Conservation (phyloP, 1,140 invertebrate species). For the Cyclargus thomasi region DNA sequence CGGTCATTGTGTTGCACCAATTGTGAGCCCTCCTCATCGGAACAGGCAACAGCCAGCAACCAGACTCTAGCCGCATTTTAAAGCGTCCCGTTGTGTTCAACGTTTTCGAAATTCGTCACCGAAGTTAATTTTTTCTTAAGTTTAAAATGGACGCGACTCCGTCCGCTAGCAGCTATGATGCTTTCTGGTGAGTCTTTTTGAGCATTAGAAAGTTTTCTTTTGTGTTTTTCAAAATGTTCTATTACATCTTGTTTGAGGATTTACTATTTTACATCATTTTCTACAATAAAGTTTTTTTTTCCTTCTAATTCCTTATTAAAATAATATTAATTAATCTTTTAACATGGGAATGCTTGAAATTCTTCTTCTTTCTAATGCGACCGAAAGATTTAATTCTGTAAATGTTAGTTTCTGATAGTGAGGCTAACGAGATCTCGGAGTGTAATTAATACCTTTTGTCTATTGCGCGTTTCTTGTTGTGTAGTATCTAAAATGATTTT, state of each 20-base stretch:
- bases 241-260: no score
- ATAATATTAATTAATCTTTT: no score
- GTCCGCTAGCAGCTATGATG: slow-evolving; percentile 34
- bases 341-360: no score
- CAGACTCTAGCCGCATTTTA: slow-evolving; percentile 43
- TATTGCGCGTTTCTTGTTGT: neutral
- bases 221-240: slow-evolving; percentile 13
- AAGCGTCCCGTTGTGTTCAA: slow-evolving; percentile 28
- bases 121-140: neutral
- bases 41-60: slow-evolving; percentile 38
- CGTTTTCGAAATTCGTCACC: neutral
- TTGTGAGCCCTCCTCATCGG: slow-evolving; percentile 49
- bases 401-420: no score
- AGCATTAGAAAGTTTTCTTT: neutral
- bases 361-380: no score
- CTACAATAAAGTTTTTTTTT: neutral
- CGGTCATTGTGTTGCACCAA: slow-evolving; percentile 48
- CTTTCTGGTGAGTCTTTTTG: slow-evolving; percentile 46
- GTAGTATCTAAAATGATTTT: neutral
- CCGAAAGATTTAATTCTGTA: no score
- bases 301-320: no score
- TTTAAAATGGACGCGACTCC: slow-evolving; percentile 30
- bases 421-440: no score
- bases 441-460: neutral
- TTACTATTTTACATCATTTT: neutral